Base-by-base conservation (phyloP, 1,140 invertebrate species). In the Calephelis virginiensis region DNA sequence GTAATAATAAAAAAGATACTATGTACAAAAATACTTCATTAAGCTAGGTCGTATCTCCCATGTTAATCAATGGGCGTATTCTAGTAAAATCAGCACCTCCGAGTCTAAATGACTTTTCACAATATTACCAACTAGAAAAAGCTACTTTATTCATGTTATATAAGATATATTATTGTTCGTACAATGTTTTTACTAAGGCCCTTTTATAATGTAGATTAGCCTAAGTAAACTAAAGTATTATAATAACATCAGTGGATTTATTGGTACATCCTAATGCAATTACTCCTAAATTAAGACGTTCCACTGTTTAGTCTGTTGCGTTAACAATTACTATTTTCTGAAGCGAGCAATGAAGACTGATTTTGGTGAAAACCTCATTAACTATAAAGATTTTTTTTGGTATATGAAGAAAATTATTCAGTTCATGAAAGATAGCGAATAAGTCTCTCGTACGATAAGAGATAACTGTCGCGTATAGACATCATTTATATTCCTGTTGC, bases 1-100 rank as follows among this genome's bases (percentile, higher is more conserved):
- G 74, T 86, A 86, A 87, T 81, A 83, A 81, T 83, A 83, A 76
- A 87, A 82, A 88, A 85, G 86, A 85, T 80, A 74, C 74, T 80
- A 80, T 80, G 68, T 85, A 80, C 82, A 84, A 86, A 86, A 89
- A 87, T 86, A 83, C 83, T 86, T 83, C 77, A 86, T 89, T 89
- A 86, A 80, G 74, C 70, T 77, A 76, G 76, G 66, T 77, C 80
- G 85, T 86, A 88, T 90, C 85, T 82, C 14, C 67, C 76, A 76
- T 80, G 83, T 87, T 86, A 85, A 90, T 88, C 87, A 86, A 75
- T 83, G 83, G 87, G 85, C 84, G 87, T 77, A 73, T 77, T 74
- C 78, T 85, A 88, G 78, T 81, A 79, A 80, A 82, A 79, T 79
- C 73, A 68, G 63, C 60, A 67, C 56, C 63, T 64, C 47, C 43